phyloP scores from a whole-genome alignment of 92 coral and sea anemone species.

The Scolanthus callimorphus region DNA sequence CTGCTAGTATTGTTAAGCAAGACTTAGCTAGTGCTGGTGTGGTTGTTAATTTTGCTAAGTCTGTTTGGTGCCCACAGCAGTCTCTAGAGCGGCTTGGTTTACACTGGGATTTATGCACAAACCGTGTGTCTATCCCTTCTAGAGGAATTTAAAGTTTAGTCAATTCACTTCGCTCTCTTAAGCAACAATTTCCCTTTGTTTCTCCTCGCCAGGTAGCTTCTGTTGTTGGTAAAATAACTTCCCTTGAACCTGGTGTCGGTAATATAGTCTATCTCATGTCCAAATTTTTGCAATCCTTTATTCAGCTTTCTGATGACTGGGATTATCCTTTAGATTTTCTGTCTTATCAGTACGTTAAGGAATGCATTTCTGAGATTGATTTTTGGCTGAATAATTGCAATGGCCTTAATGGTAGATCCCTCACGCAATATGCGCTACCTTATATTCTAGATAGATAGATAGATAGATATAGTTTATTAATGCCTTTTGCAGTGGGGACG shows the following conservation, averaged over 20 bases:
- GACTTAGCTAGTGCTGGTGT: conserved; percentile 12
- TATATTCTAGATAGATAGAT: too few relatives aligned
- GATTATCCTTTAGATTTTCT: conserved; percentile 9
- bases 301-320: conserved; percentile 7
- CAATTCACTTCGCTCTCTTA: conserved; percentile 10
- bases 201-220: conserved; percentile 21
- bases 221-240: conserved; percentile 15
- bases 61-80: conserved; percentile 21
- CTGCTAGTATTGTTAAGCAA: neutral
- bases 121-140: conserved; percentile 10
- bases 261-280: conserved; percentile 23
- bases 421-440: conserved; percentile 6
- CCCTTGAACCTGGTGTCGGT: conserved; percentile 4
- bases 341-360: conserved; percentile 6
- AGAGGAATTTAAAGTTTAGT: neutral
- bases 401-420: conserved; percentile 9
- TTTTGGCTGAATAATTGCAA: conserved; percentile 24
- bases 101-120: conserved; percentile 10
- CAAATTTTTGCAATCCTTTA: conserved; percentile 14
- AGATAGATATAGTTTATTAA: too few relatives aligned
- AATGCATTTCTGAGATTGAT: conserved; percentile 20
- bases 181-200: conserved; percentile 7
- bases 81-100: conserved; percentile 21
- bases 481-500: too few relatives aligned
- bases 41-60: conserved; percentile 5